Conservation (phyloP, 92 coral and sea anemone species). For the Actinernus sp. region DNA sequence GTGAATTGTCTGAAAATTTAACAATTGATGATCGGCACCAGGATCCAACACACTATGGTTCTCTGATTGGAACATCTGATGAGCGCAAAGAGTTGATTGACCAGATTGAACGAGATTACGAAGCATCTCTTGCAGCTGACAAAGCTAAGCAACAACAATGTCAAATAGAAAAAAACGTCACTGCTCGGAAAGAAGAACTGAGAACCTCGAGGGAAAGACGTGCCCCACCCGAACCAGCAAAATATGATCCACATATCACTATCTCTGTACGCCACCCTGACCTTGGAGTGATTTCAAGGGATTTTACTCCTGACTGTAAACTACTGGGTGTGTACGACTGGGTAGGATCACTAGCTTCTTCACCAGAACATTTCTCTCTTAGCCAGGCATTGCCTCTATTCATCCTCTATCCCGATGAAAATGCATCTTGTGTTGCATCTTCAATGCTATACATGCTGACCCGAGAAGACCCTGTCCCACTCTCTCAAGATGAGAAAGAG, state of each 20-base stretch:
- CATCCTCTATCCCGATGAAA: constrained; percentile 25
- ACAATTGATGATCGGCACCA: too few relatives aligned
- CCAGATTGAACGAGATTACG: constrained; percentile 31
- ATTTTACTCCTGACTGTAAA: constrained; percentile 18
- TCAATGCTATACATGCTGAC: constrained; percentile 18
- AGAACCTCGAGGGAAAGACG: constrained; percentile 7
- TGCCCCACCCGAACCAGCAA: constrained; percentile 37
- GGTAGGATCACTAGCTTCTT: constrained; percentile 35
- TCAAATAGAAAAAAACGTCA: constrained; percentile 2
- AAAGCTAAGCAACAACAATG: constrained; percentile 10
- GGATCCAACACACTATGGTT: too few relatives aligned
- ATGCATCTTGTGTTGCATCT: constrained; percentile 6
- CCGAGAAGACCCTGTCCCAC: constrained; percentile 7
- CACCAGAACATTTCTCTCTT: constrained; percentile 45
- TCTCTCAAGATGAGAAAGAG: constrained; percentile 7
- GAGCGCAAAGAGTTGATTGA: constrained; percentile 28
- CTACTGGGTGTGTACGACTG: constrained; percentile 57
- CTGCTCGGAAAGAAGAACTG: constrained; percentile 30
- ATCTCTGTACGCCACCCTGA: constrained; percentile 48
- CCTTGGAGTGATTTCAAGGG: constrained; percentile 48
- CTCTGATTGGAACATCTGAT: constrained; percentile 41
- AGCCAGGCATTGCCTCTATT: background rate
- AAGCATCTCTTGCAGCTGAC: constrained; percentile 44
- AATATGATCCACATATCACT: constrained; percentile 29
- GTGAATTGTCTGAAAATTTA: too few relatives aligned